A percentile compares a stretch with the other conserved stretches of the same genome.
phyloP scores from a whole-genome alignment of 2,888 invertebrate species.

The Endomychus coccineus region DNA sequence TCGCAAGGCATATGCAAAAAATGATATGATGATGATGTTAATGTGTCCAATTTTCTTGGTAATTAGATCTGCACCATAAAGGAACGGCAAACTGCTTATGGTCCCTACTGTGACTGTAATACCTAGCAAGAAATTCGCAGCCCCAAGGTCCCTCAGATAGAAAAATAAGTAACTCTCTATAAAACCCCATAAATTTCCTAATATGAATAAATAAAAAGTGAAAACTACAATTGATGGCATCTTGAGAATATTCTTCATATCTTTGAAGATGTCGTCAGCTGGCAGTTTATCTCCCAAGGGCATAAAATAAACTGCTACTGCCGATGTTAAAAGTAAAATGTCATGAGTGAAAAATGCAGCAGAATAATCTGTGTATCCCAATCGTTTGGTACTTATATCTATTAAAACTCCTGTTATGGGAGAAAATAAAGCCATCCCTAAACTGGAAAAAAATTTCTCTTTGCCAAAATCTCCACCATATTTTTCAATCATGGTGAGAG shows the following conservation, averaged over 20 bases:
- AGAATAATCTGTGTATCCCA: slow-evolving; percentile 75
- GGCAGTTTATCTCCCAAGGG: slow-evolving; percentile 70
- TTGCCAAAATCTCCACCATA: slow-evolving; percentile 76
- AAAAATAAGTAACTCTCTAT: slow-evolving; percentile 84
- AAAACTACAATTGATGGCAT: slow-evolving; percentile 75
- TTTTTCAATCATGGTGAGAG: slow-evolving; percentile 76
- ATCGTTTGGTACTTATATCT: slow-evolving; percentile 59
- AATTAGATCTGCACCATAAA: slow-evolving; percentile 77
- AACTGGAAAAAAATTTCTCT: slow-evolving; percentile 70
- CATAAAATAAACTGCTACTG: slow-evolving; percentile 68
- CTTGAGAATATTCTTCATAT: slow-evolving; percentile 66
- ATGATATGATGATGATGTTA: slow-evolving; percentile 75
- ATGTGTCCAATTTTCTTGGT: slow-evolving; percentile 75
- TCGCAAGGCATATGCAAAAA: slow-evolving; percentile 76
- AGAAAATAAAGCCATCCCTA: slow-evolving; percentile 77
- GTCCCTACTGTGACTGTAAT: slow-evolving; percentile 81
- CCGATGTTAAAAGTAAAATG: slow-evolving; percentile 62
- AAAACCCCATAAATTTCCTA: slow-evolving; percentile 85
- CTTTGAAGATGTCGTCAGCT: slow-evolving; percentile 68
- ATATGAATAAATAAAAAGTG: slow-evolving; percentile 69
- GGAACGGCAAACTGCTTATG: slow-evolving; percentile 73
- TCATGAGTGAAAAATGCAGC: slow-evolving; percentile 84
- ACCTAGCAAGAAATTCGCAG: slow-evolving; percentile 74
- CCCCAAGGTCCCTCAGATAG: slow-evolving; percentile 75
- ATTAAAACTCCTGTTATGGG: slow-evolving; percentile 73